A percentile compares a stretch with the other conserved stretches of the same genome.
These are phyloP conservation scores for Acanthochromis polyacanthus DNA, from an alignment of 2,113 vertebrate species.

Conservation along the genomic window DNA sequence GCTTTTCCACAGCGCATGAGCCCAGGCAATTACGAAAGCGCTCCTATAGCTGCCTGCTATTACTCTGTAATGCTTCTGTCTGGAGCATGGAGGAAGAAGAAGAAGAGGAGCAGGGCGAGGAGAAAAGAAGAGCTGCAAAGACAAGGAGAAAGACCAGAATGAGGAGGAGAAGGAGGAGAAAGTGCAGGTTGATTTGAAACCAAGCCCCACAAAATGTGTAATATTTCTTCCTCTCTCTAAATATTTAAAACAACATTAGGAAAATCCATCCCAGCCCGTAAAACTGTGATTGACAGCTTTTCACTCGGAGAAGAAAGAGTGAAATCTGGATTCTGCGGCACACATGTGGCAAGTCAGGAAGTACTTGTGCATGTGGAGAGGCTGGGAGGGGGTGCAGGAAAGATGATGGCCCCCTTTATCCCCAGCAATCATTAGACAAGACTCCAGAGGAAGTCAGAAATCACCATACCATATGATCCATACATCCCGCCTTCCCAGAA, in stretches of 20 bases:
- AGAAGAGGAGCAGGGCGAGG: slow-evolving; percentile 18
- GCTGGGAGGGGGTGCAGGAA: slow-evolving; percentile 17
- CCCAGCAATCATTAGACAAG: slow-evolving; percentile 71
- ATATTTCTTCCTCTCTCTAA: slow-evolving; percentile 13
- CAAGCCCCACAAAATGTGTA: not conserved
- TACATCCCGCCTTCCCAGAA: slow-evolving; percentile 63
- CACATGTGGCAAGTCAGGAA: slow-evolving; percentile 76
- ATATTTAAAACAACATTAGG: slow-evolving; percentile 1
- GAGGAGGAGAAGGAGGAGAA: not conserved
- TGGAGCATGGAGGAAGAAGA: slow-evolving; percentile 34
- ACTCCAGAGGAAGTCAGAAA: slow-evolving; percentile 73
- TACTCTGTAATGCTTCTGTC: slow-evolving; percentile 69
- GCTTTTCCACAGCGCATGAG: slow-evolving; percentile 79
- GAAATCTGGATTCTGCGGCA: slow-evolving; percentile 47
- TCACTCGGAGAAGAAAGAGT: slow-evolving; percentile 31
- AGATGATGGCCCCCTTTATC: slow-evolving; percentile 69
- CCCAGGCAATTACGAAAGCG: slow-evolving; percentile 76
- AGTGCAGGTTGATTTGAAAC: not conserved
- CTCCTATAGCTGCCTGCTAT: slow-evolving; percentile 72
- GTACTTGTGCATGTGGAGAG: slow-evolving; percentile 8
- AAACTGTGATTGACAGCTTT: slow-evolving; percentile 50
- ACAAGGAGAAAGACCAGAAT: slow-evolving; percentile 11
- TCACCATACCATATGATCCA: slow-evolving; percentile 69
- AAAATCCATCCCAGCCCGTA: not conserved
- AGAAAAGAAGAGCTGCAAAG: slow-evolving; percentile 18